Conservation (phyloP, 2,797 vertebrate species). For the Cynopterus sphinx region DNA sequence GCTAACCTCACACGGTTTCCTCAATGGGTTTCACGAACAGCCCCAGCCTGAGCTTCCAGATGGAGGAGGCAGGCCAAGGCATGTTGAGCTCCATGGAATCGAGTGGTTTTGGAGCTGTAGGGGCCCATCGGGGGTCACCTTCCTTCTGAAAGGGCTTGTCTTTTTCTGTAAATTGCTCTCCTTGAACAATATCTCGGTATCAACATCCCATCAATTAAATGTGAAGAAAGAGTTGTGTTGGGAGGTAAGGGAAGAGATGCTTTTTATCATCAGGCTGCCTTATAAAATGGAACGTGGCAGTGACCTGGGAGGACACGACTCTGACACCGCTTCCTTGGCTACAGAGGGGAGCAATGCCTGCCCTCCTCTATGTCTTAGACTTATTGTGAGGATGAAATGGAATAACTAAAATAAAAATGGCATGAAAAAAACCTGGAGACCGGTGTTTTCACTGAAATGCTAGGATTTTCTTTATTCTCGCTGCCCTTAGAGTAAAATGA, state of each 20-base stretch:
- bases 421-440: not conserved
- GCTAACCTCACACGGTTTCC: conserved; percentile 8
- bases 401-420: not conserved
- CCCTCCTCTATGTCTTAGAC: not conserved
- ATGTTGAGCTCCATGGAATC: not conserved
- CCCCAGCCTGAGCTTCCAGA: not conserved
- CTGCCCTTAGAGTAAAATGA: not conserved
- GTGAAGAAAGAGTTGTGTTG: not conserved
- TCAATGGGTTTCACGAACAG: conserved; percentile 41
- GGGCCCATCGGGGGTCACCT: not conserved
- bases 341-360: not conserved
- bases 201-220: conserved; percentile 8
- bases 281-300: not conserved
- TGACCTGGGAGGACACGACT: not conserved
- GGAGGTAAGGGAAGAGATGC: not conserved
- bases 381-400: not conserved
- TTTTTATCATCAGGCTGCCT: not conserved
- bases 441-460: not conserved
- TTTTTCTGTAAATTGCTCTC: not conserved
- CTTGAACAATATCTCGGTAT: not conserved
- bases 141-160: not conserved
- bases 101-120: not conserved
- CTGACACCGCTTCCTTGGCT: not conserved
- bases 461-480: not conserved
- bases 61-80: not conserved